Percentiles rank a stretch among this genome's conserved stretches.
These are phyloP conservation scores for Gymnorhina tibicen DNA, from an alignment of 2,113 vertebrate genomes.

Conservation along the genomic window DNA sequence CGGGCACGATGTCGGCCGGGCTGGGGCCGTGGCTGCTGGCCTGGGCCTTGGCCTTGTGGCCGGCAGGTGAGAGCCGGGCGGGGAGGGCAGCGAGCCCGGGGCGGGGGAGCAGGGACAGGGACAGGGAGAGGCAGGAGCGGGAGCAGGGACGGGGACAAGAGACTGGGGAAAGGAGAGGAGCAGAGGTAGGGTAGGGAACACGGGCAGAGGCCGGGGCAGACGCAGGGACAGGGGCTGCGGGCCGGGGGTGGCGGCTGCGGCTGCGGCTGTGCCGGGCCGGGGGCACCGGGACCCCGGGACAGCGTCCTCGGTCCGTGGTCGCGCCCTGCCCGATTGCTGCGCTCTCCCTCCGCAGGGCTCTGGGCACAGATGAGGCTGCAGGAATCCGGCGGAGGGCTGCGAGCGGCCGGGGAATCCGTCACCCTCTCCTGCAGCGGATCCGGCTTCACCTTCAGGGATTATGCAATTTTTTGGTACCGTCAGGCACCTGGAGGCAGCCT, in stretches of 20 bases:
- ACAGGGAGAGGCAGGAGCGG: no score
- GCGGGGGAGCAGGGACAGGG: no score
- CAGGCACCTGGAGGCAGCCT: rapidly evolving
- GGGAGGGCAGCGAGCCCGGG: neutral
- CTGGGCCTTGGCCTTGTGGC: neutral
- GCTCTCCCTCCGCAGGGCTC: neutral
- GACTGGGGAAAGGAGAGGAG: no score
- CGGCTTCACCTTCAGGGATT: no score
- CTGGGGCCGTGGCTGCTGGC: neutral
- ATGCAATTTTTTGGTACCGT: no score
- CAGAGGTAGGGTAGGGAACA: no score
- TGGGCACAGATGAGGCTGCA: neutral
- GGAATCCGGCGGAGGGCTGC: neutral
- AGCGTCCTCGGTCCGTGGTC: no score
- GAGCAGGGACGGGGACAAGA: no score
- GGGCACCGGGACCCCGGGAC: neutral
- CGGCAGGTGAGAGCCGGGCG: neutral
- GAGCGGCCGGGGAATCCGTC: neutral
- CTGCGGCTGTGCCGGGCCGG: no score
- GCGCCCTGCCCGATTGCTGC: neutral
- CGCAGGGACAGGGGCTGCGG: no score
- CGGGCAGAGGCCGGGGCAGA: no score
- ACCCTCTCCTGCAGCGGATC: neutral
- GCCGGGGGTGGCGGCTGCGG: no score
- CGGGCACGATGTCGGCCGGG: neutral